Evolutionary conservation across 2,113 vertebrate species (phyloP), one percentile per base, ranked within the genome.

Genomic region (Larimichthys polyactis): DNA sequence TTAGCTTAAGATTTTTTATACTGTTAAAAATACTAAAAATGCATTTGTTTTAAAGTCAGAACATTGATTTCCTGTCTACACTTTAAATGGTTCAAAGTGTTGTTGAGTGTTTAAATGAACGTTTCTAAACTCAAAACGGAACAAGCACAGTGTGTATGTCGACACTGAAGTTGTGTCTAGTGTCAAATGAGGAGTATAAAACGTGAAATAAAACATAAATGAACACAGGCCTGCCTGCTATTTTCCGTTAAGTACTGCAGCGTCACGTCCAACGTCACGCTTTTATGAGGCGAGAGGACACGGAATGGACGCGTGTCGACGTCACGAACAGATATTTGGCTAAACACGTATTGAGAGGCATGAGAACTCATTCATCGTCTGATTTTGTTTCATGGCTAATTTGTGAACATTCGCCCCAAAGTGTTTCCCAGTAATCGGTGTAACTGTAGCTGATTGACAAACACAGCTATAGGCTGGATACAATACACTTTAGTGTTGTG

Each of bases 401-500:
- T 74, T 75, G 60, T 63, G 58, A 79, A 46, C 43, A 74, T 4
- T 77, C 62, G 73, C 76, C 73, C 70, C 58, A 8, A 74, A 77
- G 60, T 68, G 19, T 70, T 71, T 89, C 10, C 29, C 59, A 68
- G 20, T 55, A 81, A 82, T 88, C 22, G 70, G 67, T 82, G 67
- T 63, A 55, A 69, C 49, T 69, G 83, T 52, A 32, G 29, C 69
- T 75, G 70, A 89, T 51, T 73, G 67, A 19, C 32, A 73, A 40
- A 66, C 17, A 69, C 71, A 62, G 75, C 29, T 0, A 15, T 17
- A 24, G 71, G 17, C 36, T 2, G 1, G 40, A 46, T 17, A 80
- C 82, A 88, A 83, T 29, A 63, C n/a, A 5, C 59, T n/a, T 29
- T n/a, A 81, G 63, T 84, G 75, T 84, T 54, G 55, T 48, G 60